Base-by-base conservation (phyloP, 2,888 invertebrate genomes). In the Cephus pygmeus region DNA sequence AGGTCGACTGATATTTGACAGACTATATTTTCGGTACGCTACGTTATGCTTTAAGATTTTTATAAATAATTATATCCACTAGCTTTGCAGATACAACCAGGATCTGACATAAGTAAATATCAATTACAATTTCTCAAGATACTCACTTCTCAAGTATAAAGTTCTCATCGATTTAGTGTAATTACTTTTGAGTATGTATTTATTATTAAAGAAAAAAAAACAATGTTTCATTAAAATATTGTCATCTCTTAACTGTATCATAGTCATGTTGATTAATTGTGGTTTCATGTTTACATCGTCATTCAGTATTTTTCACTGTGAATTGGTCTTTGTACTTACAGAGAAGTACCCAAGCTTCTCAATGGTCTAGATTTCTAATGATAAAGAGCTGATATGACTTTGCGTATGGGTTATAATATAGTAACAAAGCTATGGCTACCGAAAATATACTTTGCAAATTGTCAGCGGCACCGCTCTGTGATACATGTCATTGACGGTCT, bases 401-500 rank as follows among this genome's bases (percentile, higher is more conserved):
- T 56, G 23, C 23, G 2, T 56, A 56, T 56, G 9, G 6, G 2
- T 56, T 56, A 56, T 56, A 23, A 56, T 6, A 23, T 23, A 56
- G 56, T 23, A 23, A 56, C 56, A 3, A 56, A 56, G 0, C 56
- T 56, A 56, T 23, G 6, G 71, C 71, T 82, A 83, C 84, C 83
- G 82, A 85, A 85, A 83, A 84, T 85, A 81, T 86, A 81, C 76
- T 82, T 81, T 84, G 79, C 73, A 83, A 80, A 82, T 81, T 83
- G 80, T 81, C 84, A 84, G 83, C 83, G 82, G 79, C 79, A 73
- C 75, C 76, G 80, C 83, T 80, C 76, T 81, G 71, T 80, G 73
- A 81, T 76, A 83, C 81, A 80, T 83, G 85, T 81, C 82, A 90
- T 85, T 90, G 85, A 90, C 89, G 88, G 90, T 88, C 85, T 89